Evolutionary conservation across 2,113 vertebrate genomes (phyloP).

Genomic region (Sander vitreus): DNA sequence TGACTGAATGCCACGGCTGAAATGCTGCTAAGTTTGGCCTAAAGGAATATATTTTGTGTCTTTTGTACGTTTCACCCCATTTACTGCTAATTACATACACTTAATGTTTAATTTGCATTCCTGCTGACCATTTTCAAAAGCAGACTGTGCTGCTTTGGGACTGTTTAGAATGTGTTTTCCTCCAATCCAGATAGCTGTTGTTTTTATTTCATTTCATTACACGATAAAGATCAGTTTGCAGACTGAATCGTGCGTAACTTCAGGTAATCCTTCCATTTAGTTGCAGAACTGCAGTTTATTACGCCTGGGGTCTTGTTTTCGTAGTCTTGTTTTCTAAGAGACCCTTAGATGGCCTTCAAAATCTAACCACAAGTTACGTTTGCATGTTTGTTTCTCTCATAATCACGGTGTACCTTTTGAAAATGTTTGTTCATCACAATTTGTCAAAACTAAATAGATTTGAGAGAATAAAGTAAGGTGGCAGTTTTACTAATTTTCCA

Average conservation of each 20-base stretch:
- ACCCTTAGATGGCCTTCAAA: not conserved
- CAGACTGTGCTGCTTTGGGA: not conserved
- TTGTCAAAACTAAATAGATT: too few species aligned
- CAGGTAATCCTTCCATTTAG: not conserved
- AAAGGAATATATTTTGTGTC: not conserved
- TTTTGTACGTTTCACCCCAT: slow-evolving; percentile 33
- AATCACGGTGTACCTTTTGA: not conserved
- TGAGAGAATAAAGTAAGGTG: too few species aligned
- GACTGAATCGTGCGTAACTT: not conserved
- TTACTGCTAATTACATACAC: slow-evolving; percentile 44
- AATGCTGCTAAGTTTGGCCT: slow-evolving; percentile 43
- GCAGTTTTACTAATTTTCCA: too few species aligned
- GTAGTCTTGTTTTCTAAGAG: too few species aligned
- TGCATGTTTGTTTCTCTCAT: not conserved
- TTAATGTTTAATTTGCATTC: slow-evolving; percentile 51
- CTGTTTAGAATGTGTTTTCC: slow-evolving; percentile 19
- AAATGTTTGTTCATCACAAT: not conserved
- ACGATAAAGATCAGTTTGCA: slow-evolving; percentile 6
- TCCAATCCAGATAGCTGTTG: slow-evolving; percentile 7
- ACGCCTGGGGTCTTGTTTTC: not conserved
- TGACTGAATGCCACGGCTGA: slow-evolving; percentile 13
- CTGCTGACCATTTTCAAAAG: slow-evolving; percentile 13
- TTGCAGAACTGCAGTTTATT: slow-evolving; percentile 2
- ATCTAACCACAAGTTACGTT: not conserved
- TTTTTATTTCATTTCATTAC: slow-evolving; percentile 16